Conservation (phyloP, 1,140 invertebrate genomes). For the Paraescarpia echinospica region DNA sequence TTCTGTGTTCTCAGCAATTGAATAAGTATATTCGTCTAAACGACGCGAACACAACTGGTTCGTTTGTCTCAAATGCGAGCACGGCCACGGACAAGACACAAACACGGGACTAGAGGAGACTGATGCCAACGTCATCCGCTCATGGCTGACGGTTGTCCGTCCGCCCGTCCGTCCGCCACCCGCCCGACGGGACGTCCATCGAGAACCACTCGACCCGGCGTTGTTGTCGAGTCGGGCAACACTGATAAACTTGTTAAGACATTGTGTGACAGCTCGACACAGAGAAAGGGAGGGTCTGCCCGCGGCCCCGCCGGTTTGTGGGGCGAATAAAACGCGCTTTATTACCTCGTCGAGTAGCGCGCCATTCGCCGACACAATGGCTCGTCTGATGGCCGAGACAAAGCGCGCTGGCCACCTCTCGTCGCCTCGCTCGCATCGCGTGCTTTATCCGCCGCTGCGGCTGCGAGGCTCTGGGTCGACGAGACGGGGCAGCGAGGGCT, state of each 20-base stretch:
- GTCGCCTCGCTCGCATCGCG: background rate
- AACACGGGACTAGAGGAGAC: too few relatives aligned
- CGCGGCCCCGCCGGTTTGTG: background rate
- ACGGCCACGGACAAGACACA: too few relatives aligned
- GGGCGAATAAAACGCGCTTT: background rate
- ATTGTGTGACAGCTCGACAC: background rate
- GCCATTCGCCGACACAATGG: background rate
- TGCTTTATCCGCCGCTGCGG: background rate
- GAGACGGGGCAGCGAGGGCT: background rate
- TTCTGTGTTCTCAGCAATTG: too few relatives aligned
- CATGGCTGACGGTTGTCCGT: background rate
- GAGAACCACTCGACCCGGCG: background rate
- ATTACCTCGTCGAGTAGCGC: background rate
- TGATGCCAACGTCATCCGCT: too few relatives aligned
- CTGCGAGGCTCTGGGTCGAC: background rate
- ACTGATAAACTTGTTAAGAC: constrained; percentile 1
- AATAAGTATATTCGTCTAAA: too few relatives aligned
- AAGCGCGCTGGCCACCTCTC: background rate
- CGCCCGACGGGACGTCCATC: background rate
- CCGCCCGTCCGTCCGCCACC: too few relatives aligned
- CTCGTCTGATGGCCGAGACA: background rate
- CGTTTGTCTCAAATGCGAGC: too few relatives aligned
- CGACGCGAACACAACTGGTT: too few relatives aligned
- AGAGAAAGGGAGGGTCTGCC: background rate
- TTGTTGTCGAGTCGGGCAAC: background rate